Evolutionary conservation across 2,797 vertebrate genomes (phyloP).

Genomic region (Microctenopoma lineatum): DNA sequence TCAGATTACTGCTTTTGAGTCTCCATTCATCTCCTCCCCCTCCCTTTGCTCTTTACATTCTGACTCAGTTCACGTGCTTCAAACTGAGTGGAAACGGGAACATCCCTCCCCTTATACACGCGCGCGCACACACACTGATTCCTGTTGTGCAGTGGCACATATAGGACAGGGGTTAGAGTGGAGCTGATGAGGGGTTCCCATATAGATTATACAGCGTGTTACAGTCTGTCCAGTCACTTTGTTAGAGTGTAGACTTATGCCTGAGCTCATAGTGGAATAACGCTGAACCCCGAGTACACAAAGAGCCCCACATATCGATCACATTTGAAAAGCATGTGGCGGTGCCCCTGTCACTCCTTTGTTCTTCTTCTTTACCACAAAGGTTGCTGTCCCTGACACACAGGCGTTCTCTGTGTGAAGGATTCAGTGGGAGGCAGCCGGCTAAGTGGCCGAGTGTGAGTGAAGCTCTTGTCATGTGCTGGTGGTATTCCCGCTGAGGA

Average conservation of each 20-base stretch:
- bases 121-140: slow-evolving; percentile 68
- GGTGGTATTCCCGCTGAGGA: slow-evolving; percentile 75
- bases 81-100: slow-evolving; percentile 78
- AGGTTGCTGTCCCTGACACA: slow-evolving; percentile 67
- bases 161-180: slow-evolving; percentile 33
- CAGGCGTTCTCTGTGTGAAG: slow-evolving; percentile 68
- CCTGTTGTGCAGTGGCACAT: slow-evolving; percentile 69
- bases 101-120: slow-evolving; percentile 59
- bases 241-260: slow-evolving; percentile 20
- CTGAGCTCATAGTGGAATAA: slow-evolving; percentile 18
- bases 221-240: slow-evolving; percentile 18
- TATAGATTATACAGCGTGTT: slow-evolving; percentile 29
- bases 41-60: slow-evolving; percentile 53
- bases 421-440: slow-evolving; percentile 74
- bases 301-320: slow-evolving; percentile 63
- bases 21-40: slow-evolving; percentile 20
- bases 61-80: slow-evolving; percentile 76
- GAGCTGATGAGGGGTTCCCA: slow-evolving; percentile 25
- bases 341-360: slow-evolving; percentile 40
- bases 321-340: slow-evolving; percentile 64
- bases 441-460: slow-evolving; percentile 71
- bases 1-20: slow-evolving; percentile 64
- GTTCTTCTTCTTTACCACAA: slow-evolving; percentile 4
- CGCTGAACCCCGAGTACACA: slow-evolving; percentile 29
- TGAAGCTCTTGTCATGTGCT: slow-evolving; percentile 73